Evolutionary conservation across 2,888 invertebrate species (phyloP), one percentile per base, ranked within the genome.

Genomic region (Aphelenchoides bicaudatus): DNA sequence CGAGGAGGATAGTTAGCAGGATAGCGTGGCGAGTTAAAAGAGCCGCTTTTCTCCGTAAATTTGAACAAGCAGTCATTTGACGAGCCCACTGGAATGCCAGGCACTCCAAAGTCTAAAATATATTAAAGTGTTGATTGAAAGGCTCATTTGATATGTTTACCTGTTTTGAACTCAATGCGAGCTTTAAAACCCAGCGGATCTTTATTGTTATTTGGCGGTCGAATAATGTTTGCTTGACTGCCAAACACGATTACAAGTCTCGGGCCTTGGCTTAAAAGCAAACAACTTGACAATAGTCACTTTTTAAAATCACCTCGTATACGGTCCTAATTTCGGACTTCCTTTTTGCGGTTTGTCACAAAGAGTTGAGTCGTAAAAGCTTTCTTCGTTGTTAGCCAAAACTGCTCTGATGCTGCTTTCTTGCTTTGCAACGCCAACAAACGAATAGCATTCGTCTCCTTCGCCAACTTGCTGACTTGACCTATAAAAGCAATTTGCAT

Each of bases 21-120:
- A 60, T 74, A 76, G 27, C 77, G 58, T 0, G 83, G 82, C 16
- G 82, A 81, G 70, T 82, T 83, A 71, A 82, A 81, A 27, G 69
- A 70, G 1, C 82, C 82, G n/a, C 64, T 61, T 10, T 75, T 73
- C 3, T 69, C 66, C 48, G 75, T 78, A 63, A 78, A 78, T 55
- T 80, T 80, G 53, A 81, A 74, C 57, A 79, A 79, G 59, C 80
- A 81, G 59, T 82, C 81, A 60, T 78, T 75, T 0, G 79, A 79
- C 34, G 78, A 78, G 2, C 78, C 76, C 25, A 80, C 77, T 2
- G 79, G 73, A 27, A 78, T 78, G 10, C 82, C 82, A 13, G 80
- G 78, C 30, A 82, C 81, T 30, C 79, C 82, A 63, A 79, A 82
- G 68, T 82, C 82, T 67, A 21, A 50, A 16, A 10, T n/a, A n/a